Conservation (phyloP, 2,797 vertebrate species). For the Chelmon rostratus region DNA sequence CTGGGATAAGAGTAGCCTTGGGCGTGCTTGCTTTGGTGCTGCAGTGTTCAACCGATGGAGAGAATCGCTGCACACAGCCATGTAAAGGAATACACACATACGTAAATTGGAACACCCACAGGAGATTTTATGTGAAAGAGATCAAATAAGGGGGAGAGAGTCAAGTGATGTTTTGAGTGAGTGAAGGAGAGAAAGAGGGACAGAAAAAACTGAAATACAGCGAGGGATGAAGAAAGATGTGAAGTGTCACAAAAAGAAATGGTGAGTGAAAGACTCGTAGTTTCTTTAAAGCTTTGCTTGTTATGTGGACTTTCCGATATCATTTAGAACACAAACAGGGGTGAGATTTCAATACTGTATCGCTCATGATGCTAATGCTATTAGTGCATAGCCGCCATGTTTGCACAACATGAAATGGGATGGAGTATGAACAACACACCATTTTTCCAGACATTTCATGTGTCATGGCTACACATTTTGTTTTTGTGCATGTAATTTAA, state of each 20-base stretch:
- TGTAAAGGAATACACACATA: constrained; percentile 11
- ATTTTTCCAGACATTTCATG: too few relatives aligned
- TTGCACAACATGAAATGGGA: too few relatives aligned
- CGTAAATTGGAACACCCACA: constrained; percentile 25
- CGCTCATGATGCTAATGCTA: too few relatives aligned
- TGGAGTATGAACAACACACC: too few relatives aligned
- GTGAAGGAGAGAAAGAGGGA: constrained; percentile 13
- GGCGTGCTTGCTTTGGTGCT: constrained; percentile 41
- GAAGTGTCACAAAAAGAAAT: not conserved
- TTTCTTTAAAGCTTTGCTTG: constrained; percentile 17
- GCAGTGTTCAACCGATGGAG: constrained; percentile 36
- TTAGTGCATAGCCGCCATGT: not conserved
- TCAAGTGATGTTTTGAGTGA: constrained; percentile 2
- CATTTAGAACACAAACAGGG: constrained; percentile 15
- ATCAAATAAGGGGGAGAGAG: not conserved
- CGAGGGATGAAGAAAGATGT: constrained; percentile 7
- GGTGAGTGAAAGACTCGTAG: not conserved
- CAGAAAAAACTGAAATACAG: not conserved
- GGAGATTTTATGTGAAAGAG: constrained; percentile 22
- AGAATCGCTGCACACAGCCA: not conserved
- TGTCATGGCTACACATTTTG: too few relatives aligned
- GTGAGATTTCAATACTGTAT: not conserved
- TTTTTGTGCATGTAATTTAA: too few relatives aligned
- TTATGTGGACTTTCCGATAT: constrained; percentile 5
- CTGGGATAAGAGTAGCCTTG: constrained; percentile 64